Evolutionary conservation across 2,797 vertebrate species (phyloP).

Genomic region (Acipenser transmontanus): DNA sequence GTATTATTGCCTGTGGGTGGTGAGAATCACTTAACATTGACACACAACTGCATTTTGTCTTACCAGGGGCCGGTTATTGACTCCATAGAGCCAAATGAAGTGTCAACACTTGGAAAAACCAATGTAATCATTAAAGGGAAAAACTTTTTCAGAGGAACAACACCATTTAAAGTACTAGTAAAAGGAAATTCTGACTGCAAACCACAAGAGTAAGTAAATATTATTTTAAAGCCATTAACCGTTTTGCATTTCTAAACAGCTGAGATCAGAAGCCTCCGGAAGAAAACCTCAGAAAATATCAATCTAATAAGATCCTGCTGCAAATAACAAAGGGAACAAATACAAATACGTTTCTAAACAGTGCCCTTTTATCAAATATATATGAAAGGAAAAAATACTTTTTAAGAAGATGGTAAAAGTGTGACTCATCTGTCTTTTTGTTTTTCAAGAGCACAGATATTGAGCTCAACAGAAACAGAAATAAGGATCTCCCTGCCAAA

Average conservation of each 20-base stretch:
- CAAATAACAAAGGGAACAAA: no score
- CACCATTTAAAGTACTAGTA: constrained; percentile 53
- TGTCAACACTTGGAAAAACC: constrained; percentile 75
- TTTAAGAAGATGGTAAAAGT: no score
- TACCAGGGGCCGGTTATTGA: constrained; percentile 59
- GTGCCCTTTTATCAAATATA: no score
- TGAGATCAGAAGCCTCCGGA: no score
- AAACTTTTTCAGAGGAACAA: constrained; percentile 63
- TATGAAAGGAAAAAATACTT: no score
- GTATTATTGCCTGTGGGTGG: no score
- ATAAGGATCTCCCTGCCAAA: constrained; percentile 75
- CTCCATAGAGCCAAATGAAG: constrained; percentile 60
- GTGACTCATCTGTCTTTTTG: background rate
- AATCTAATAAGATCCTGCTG: no score
- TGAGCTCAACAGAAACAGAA: constrained; percentile 50
- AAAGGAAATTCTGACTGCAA: constrained; percentile 60
- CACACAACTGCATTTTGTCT: constrained; percentile 18
- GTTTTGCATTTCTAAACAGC: no score
- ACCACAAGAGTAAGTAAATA: constrained; percentile 67
- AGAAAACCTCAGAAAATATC: no score
- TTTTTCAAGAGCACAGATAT: constrained; percentile 61
- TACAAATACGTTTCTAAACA: no score
- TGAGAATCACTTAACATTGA: no score
- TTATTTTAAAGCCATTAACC: background rate
- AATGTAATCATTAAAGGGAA: constrained; percentile 60